Percentiles rank a stretch among this genome's conserved stretches.
Conservation (phyloP, 2,797 vertebrate genomes). For the Babyrousa celebensis region DNA sequence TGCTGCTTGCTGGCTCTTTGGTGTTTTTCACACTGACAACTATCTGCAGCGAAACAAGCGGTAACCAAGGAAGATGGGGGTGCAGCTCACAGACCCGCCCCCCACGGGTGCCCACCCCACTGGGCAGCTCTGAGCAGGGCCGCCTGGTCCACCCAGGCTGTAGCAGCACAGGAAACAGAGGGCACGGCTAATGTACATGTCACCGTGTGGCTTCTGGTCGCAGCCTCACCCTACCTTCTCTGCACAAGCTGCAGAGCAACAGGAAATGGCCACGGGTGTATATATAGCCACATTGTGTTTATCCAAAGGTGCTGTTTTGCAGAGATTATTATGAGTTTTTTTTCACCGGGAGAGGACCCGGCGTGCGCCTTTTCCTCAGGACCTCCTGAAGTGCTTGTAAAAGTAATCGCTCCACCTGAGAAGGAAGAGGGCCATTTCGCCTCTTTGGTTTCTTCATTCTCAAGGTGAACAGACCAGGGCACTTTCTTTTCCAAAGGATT, state of each 20-base stretch:
- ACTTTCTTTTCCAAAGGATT: constrained; percentile 70
- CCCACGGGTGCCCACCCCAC: too few species aligned
- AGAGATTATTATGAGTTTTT: constrained; percentile 86
- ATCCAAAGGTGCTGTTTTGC: constrained; percentile 90
- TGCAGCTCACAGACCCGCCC: neutral
- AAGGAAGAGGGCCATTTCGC: constrained; percentile 78
- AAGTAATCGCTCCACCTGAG: constrained; percentile 73
- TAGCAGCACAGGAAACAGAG: constrained; percentile 67
- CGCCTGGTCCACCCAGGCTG: neutral
- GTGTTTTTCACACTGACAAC: neutral
- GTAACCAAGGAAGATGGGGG: neutral
- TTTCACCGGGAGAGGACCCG: constrained; percentile 84
- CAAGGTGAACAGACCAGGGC: constrained; percentile 10
- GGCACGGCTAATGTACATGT: constrained; percentile 82
- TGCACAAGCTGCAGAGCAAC: constrained; percentile 89
- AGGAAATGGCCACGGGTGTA: constrained; percentile 91
- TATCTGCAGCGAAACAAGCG: neutral
- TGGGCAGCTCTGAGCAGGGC: neutral
- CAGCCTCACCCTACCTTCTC: constrained; percentile 88
- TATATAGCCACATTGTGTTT: constrained; percentile 91
- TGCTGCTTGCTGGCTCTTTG: neutral
- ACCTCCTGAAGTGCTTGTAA: constrained; percentile 31
- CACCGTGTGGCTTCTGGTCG: constrained; percentile 86
- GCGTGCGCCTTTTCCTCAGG: constrained; percentile 73
- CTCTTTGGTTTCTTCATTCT: constrained; percentile 47